These are phyloP conservation scores for Aporophyla lueneburgensis DNA, from an alignment of 2,888 invertebrate species.

Conservation along the genomic window DNA sequence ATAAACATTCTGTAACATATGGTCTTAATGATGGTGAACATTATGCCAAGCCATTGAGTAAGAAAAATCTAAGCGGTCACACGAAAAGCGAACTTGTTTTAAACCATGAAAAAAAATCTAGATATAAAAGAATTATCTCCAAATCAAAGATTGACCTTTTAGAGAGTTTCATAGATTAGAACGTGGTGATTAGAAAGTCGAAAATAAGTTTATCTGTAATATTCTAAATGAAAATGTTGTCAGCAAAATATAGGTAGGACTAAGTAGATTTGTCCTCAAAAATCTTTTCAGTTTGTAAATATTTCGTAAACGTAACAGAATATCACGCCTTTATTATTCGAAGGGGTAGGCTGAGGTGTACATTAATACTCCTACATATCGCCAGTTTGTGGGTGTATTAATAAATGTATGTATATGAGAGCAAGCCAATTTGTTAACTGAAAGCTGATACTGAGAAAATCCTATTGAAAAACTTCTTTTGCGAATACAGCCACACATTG, in stretches of 20 bases:
- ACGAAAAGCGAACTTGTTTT: neutral
- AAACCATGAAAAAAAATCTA: neutral
- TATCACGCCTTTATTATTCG: neutral
- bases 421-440: neutral
- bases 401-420: too few relatives aligned
- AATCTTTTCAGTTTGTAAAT: neutral
- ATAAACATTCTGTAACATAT: neutral
- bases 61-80: neutral
- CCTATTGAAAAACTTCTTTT: neutral
- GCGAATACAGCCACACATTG: neutral
- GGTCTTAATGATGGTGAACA: neutral
- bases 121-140: neutral
- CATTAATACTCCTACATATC: neutral
- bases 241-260: neutral
- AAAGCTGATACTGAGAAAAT: neutral
- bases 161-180: slow-evolving; percentile 12
- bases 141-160: neutral
- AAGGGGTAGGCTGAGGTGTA: too few relatives aligned
- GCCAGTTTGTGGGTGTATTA: too few relatives aligned
- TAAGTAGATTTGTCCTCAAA: neutral
- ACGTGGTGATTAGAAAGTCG: slow-evolving; percentile 26
- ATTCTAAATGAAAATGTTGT: neutral
- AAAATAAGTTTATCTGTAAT: slow-evolving; percentile 10
- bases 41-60: neutral
- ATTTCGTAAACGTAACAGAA: neutral